Percentiles rank a stretch among this genome's conserved stretches.
These are phyloP conservation scores for Stictonetta naevosa DNA, from an alignment of 2,113 vertebrate genomes.

Conservation along the genomic window DNA sequence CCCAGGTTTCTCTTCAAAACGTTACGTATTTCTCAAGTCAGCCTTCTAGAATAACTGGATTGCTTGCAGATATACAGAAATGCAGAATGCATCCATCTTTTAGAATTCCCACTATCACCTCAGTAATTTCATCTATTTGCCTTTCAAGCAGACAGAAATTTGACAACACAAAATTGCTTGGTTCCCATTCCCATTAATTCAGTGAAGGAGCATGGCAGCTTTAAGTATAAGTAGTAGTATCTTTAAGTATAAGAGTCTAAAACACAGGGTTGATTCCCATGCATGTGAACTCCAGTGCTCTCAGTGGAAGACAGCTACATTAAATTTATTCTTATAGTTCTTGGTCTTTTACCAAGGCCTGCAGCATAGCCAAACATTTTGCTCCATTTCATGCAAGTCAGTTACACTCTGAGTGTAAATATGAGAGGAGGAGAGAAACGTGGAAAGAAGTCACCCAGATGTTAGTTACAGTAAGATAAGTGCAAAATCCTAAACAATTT, in stretches of 20 bases:
- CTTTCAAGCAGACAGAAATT: slow-evolving; percentile 15
- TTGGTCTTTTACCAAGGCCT: not conserved
- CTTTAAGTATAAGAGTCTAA: not conserved
- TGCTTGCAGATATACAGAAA: slow-evolving; percentile 8
- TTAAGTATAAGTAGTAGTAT: not conserved
- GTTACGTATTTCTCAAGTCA: slow-evolving; percentile 38
- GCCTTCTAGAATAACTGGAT: slow-evolving; percentile 9
- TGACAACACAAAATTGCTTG: slow-evolving; percentile 30
- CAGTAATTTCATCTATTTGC: not conserved
- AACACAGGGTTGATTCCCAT: not conserved
- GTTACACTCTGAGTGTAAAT: not conserved
- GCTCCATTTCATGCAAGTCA: not conserved
- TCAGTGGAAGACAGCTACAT: not conserved
- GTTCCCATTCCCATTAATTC: not conserved
- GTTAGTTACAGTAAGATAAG: not conserved
- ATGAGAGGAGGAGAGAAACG: not conserved
- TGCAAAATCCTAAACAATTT: not conserved
- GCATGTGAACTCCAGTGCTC: not conserved
- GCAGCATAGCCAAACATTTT: not conserved
- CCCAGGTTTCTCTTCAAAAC: slow-evolving; percentile 11
- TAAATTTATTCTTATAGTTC: not conserved
- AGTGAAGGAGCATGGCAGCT: not conserved
- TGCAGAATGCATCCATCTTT: not conserved
- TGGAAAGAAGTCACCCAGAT: not conserved
- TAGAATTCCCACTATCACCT: not conserved